Conservation (phyloP, 2,888 invertebrate species). For the Spodoptera littoralis region DNA sequence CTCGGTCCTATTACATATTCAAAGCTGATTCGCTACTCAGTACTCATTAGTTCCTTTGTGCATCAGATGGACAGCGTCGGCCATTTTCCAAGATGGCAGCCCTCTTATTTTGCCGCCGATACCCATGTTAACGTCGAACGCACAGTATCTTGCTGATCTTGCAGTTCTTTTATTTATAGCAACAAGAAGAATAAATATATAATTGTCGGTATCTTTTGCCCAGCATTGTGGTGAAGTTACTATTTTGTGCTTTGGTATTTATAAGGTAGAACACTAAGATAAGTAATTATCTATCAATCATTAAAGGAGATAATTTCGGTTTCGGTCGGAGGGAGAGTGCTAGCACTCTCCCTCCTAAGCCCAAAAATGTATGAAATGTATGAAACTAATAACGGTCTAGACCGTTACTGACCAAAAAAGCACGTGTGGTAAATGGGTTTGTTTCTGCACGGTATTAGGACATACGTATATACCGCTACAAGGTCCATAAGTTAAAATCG, state of each 20-base stretch:
- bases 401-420: too few relatives aligned
- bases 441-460: too few relatives aligned
- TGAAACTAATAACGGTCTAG: too few relatives aligned
- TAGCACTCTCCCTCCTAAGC: too few relatives aligned
- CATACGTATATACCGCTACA: too few relatives aligned
- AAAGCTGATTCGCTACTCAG: constrained; percentile 56
- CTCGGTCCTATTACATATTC: constrained; percentile 29
- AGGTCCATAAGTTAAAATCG: too few relatives aligned
- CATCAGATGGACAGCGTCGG: constrained; percentile 48
- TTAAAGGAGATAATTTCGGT: too few relatives aligned
- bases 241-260: neutral
- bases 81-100: constrained; percentile 62
- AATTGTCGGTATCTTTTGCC: constrained; percentile 43
- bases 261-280: too few relatives aligned
- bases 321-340: too few relatives aligned
- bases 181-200: constrained; percentile 47
- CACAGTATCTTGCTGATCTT: constrained; percentile 49
- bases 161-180: constrained; percentile 49
- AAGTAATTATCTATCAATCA: too few relatives aligned
- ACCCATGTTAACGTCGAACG: constrained; percentile 55
- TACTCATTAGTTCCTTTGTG: constrained; percentile 66
- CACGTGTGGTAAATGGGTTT: too few relatives aligned
- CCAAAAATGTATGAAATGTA: too few relatives aligned
- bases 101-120: constrained; percentile 48
- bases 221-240: constrained; percentile 3